Evolutionary conservation across 2,113 vertebrate species (phyloP).

Genomic region (Rhinoderma darwinii): DNA sequence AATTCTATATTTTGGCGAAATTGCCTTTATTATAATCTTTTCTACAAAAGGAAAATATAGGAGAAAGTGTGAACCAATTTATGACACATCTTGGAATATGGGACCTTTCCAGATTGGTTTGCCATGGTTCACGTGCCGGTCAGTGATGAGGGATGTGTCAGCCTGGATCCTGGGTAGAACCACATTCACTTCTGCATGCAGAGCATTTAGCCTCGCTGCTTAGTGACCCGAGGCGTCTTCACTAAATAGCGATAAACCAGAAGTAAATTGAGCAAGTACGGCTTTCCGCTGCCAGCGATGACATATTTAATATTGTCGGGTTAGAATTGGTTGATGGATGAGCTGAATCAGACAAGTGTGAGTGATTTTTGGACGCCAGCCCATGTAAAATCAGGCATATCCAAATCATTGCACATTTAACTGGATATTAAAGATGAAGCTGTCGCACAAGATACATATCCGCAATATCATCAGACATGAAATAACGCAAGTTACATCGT

Average conservation of each 20-base stretch:
- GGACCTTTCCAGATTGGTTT: too few relatives aligned
- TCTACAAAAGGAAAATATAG: too few relatives aligned
- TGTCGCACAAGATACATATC: not conserved
- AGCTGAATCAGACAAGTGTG: constrained; percentile 32
- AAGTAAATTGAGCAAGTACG: constrained; percentile 34
- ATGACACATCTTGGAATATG: too few relatives aligned
- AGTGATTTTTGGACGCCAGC: not conserved
- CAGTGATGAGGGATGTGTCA: not conserved
- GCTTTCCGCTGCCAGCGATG: not conserved
- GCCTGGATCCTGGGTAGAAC: not conserved
- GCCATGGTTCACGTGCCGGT: too few relatives aligned
- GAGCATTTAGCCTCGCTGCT: not conserved
- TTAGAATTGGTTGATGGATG: not conserved
- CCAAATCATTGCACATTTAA: not conserved
- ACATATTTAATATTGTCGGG: constrained; percentile 5
- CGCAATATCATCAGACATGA: not conserved
- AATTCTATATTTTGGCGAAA: too few relatives aligned
- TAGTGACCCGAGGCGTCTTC: constrained; percentile 29
- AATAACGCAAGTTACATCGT: not conserved
- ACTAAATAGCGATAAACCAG: constrained; percentile 48
- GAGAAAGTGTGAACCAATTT: too few relatives aligned
- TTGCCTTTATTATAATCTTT: too few relatives aligned
- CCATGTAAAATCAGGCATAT: not conserved
- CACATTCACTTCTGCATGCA: not conserved
- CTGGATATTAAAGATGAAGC: not conserved